These are phyloP conservation scores for Aradus depressus DNA, from an alignment of 2,888 invertebrate genomes.

Conservation along the genomic window DNA sequence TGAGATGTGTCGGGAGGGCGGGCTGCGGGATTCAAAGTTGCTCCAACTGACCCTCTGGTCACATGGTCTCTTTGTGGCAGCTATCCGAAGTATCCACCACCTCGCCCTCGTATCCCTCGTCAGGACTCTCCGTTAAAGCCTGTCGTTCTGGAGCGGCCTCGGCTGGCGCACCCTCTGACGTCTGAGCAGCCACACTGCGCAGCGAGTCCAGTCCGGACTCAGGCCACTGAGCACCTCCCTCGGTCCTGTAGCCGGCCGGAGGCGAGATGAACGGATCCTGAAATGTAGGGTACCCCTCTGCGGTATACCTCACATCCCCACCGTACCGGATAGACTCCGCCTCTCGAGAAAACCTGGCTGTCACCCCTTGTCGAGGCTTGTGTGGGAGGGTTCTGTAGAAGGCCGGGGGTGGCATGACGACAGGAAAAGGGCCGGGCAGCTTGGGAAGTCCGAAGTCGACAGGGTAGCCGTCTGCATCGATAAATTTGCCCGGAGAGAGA, in stretches of 20 bases:
- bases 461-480: constrained; percentile 68
- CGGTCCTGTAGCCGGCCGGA: constrained; percentile 28
- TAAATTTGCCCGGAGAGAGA: constrained; percentile 56
- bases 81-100: constrained; percentile 51
- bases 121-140: constrained; percentile 63
- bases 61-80: constrained; percentile 13
- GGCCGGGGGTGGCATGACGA: constrained; percentile 28
- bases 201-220: constrained; percentile 27
- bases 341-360: constrained; percentile 43
- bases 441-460: constrained; percentile 66
- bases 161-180: constrained; percentile 34
- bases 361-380: constrained; percentile 41
- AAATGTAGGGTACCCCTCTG: constrained; percentile 65
- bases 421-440: constrained; percentile 38
- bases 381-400: constrained; percentile 65
- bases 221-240: constrained; percentile 29
- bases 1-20: not conserved
- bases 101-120: constrained; percentile 79
- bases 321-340: constrained; percentile 51
- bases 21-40: not conserved
- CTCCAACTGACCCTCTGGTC: no score
- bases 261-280: constrained; percentile 28
- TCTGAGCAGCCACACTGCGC: constrained; percentile 24
- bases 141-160: constrained; percentile 38
- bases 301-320: constrained; percentile 58